Percentiles rank a stretch among this genome's conserved stretches.
phyloP scores from a whole-genome alignment of 2,113 vertebrate species.

The Naja naja region DNA sequence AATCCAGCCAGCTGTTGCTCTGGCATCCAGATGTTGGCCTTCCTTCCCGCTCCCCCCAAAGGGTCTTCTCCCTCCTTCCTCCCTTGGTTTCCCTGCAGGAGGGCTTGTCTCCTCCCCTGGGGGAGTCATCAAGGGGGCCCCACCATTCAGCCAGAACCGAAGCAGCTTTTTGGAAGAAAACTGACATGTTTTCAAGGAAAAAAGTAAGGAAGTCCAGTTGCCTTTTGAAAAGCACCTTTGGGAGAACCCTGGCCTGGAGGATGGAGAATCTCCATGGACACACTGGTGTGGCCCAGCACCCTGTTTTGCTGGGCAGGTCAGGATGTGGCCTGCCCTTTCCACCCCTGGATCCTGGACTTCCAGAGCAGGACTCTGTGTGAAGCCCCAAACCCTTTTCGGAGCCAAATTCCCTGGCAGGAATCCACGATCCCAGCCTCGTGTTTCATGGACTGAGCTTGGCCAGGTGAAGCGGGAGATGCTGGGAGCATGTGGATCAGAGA shows the following conservation, averaged over 20 bases:
- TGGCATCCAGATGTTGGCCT: constrained; percentile 92
- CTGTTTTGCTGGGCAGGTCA: background rate
- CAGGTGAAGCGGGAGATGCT: background rate
- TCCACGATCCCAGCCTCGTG: background rate
- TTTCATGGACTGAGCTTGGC: background rate
- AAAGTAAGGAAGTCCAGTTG: too few species aligned
- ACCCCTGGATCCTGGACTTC: background rate
- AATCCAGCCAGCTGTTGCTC: constrained; percentile 30
- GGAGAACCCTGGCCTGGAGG: too few species aligned
- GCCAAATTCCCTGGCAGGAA: background rate
- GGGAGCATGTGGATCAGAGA: too few species aligned
- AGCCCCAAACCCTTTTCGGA: background rate
- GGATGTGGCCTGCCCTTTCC: background rate
- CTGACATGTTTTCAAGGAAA: too few species aligned
- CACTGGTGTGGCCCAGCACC: background rate
- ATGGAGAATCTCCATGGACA: too few species aligned
- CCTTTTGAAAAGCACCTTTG: too few species aligned
- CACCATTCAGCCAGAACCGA: too few species aligned
- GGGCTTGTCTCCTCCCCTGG: constrained; percentile 65
- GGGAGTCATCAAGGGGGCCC: constrained; percentile 78
- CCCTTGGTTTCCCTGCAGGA: constrained; percentile 86
- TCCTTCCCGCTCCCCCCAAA: constrained; percentile 86
- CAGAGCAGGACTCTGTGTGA: background rate
- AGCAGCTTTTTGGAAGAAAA: too few species aligned
- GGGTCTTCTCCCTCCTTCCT: constrained; percentile 87